These are phyloP conservation scores for Drosophila melanogaster DNA, from an alignment of 1,140 invertebrate genomes.

Conservation along the genomic window Release_6_plus_ISO1_MT NC_004354.4:2896001-2896500, in stretches of 20 bases:
- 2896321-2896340: slow-evolving; percentile 83
- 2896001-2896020: background rate
- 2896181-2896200: background rate
- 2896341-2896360: slow-evolving; percentile 83
- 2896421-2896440: slow-evolving; percentile 16
- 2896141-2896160: background rate
- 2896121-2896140: too few relatives aligned
- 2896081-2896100: too few relatives aligned
- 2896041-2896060: too few relatives aligned
- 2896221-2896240: background rate
- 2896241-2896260: slow-evolving; percentile 37
- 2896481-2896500: slow-evolving; percentile 25
- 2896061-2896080: too few relatives aligned
- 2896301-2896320: slow-evolving; percentile 83
- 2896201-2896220: slow-evolving; percentile 6
- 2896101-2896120: too few relatives aligned
- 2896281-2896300: slow-evolving; percentile 82
- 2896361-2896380: slow-evolving; percentile 72
- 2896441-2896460: slow-evolving; percentile 27
- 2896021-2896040: too few relatives aligned
- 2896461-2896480: background rate
- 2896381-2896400: slow-evolving; percentile 49
- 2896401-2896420: slow-evolving; percentile 63
- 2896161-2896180: slow-evolving; percentile 9
- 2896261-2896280: slow-evolving; percentile 76